A percentile compares a stretch with the other conserved stretches of the same genome.
Evolutionary conservation across 2,113 vertebrate species (phyloP).

Genomic region (Paramisgurnus dabryanus): DNA sequence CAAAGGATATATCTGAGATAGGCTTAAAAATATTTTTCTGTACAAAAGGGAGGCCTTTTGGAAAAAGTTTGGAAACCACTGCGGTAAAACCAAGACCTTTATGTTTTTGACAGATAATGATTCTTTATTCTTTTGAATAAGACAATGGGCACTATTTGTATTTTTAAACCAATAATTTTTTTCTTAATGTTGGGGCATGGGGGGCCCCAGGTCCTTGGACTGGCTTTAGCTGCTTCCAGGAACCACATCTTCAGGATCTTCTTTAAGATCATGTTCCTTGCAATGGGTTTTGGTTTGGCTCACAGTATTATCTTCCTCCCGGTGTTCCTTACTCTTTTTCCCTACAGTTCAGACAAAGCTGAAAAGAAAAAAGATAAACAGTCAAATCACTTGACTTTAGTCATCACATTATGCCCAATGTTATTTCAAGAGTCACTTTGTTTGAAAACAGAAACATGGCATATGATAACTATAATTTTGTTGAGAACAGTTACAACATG

Average conservation of each 20-base stretch:
- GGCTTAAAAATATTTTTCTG: too few relatives aligned
- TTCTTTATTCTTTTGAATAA: too few relatives aligned
- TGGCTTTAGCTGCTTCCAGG: conserved; percentile 70
- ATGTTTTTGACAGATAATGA: too few relatives aligned
- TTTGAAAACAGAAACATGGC: not conserved
- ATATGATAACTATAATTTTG: conserved; percentile 28
- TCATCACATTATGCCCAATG: not conserved
- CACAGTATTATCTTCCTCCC: conserved; percentile 75
- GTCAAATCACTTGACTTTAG: not conserved
- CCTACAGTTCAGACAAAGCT: conserved; percentile 19
- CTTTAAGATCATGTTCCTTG: conserved; percentile 78
- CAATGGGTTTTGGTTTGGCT: conserved; percentile 66
- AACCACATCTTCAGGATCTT: conserved; percentile 71
- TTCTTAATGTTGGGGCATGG: too few relatives aligned
- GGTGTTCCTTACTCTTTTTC: conserved; percentile 67
- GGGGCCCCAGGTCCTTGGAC: too few relatives aligned
- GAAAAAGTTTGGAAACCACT: too few relatives aligned
- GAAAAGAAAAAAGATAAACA: conserved; percentile 17
- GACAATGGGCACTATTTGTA: too few relatives aligned
- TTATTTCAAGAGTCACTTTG: not conserved
- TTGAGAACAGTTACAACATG: not conserved
- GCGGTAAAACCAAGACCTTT: too few relatives aligned
- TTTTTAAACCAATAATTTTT: too few relatives aligned
- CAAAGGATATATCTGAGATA: too few relatives aligned
- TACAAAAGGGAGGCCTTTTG: too few relatives aligned